Evolutionary conservation across 1,140 invertebrate genomes (phyloP).

Genomic region (Pseudomyrmex cubaensis): DNA sequence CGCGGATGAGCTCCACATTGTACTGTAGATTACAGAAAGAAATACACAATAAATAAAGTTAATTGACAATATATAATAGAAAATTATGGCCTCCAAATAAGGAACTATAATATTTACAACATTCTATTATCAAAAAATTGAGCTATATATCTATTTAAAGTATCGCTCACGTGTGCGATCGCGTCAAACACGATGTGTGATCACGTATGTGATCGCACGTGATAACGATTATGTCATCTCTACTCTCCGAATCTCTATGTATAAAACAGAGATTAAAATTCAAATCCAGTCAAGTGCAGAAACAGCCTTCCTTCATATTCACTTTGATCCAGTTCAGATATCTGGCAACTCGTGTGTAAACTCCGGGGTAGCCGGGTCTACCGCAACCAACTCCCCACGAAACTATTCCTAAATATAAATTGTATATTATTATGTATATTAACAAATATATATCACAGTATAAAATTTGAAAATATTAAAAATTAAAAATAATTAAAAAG

Average conservation of each 20-base stretch:
- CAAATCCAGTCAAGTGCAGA: constrained; percentile 80
- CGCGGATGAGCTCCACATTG: neutral
- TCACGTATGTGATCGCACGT: neutral
- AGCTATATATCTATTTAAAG: too few relatives aligned
- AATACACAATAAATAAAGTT: neutral
- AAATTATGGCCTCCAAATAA: constrained; percentile 4
- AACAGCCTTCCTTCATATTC: constrained; percentile 88
- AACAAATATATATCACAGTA: neutral
- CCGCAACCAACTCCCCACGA: constrained; percentile 90
- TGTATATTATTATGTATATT: neutral
- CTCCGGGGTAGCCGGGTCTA: constrained; percentile 87
- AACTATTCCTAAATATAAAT: constrained; percentile 76
- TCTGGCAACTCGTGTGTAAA: constrained; percentile 90
- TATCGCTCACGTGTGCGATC: too few relatives aligned
- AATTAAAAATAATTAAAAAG: constrained; percentile 11
- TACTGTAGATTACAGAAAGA: constrained; percentile 12
- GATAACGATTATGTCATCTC: neutral
- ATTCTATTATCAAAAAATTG: neutral
- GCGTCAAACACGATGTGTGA: neutral
- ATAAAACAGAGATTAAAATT: constrained; percentile 1
- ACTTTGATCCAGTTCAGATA: constrained; percentile 89
- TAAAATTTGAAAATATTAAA: neutral
- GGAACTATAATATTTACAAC: neutral
- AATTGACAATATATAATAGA: neutral
- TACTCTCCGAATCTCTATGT: constrained; percentile 9